Evolutionary conservation across 2,797 vertebrate genomes (phyloP).

Genomic region (Silurus lanzhouensis): DNA sequence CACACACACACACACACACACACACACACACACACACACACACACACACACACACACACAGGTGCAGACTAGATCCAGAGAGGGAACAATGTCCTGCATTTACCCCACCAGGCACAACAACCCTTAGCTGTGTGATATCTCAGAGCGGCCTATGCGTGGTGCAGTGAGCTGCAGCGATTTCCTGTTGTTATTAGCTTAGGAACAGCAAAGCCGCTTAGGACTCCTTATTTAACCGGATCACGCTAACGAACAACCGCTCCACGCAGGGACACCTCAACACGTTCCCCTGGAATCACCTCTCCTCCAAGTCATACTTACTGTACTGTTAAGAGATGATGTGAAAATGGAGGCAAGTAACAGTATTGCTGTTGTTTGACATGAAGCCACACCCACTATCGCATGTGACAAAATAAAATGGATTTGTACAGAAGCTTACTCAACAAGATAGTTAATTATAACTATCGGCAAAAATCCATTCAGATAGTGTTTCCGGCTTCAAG

Average conservation of each 20-base stretch:
- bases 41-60: conserved; percentile 50
- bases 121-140: conserved; percentile 54
- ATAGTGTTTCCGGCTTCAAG: no score
- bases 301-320: background rate
- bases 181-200: conserved; percentile 79
- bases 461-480: no score
- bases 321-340: background rate
- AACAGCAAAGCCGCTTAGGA: conserved; percentile 82
- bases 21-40: conserved; percentile 38
- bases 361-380: background rate
- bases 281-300: conserved; percentile 30
- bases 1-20: conserved; percentile 51
- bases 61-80: conserved; percentile 43
- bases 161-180: conserved; percentile 56
- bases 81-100: conserved; percentile 21
- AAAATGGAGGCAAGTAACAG: background rate
- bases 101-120: conserved; percentile 27
- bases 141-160: conserved; percentile 60
- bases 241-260: conserved; percentile 68
- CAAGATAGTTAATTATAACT: no score
- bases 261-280: conserved; percentile 49
- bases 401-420: background rate
- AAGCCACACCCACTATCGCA: background rate
- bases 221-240: conserved; percentile 81
- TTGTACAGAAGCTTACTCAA: no score